These are phyloP conservation scores for Eulemur coronatus DNA, from an alignment of 2,797 vertebrate species.

Conservation along the genomic window DNA sequence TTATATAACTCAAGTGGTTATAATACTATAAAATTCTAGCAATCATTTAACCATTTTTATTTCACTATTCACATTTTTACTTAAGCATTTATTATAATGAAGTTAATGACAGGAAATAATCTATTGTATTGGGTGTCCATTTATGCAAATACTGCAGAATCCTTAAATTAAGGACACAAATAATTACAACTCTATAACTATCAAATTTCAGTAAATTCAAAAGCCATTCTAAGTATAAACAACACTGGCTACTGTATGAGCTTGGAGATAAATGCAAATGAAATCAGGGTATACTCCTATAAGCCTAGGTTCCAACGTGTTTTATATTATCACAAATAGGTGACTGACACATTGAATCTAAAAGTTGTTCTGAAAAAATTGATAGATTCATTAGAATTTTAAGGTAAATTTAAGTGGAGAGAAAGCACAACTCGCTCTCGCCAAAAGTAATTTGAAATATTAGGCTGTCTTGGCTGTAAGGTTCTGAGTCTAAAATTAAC, in stretches of 20 bases:
- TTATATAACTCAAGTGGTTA: constrained; percentile 27
- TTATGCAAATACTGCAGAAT: constrained; percentile 15
- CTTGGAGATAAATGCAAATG: constrained; percentile 29
- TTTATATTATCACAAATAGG: not conserved
- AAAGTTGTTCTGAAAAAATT: not conserved
- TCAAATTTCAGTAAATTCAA: constrained; percentile 5
- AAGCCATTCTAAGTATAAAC: constrained; percentile 12
- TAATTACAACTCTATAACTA: not conserved
- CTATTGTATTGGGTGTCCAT: not conserved
- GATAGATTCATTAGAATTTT: constrained; percentile 34
- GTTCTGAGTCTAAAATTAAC: not conserved
- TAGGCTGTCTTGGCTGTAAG: not conserved
- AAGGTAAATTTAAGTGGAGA: not conserved
- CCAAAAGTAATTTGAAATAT: constrained; percentile 14
- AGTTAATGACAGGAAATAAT: constrained; percentile 1
- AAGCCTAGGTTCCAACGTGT: not conserved
- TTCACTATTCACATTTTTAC: not conserved
- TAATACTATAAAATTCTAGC: not conserved
- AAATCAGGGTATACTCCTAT: not conserved
- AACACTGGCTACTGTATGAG: not conserved
- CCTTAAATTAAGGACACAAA: not conserved
- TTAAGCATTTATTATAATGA: not conserved
- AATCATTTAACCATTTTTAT: constrained; percentile 10
- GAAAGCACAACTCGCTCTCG: not conserved
- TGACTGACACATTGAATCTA: not conserved